phyloP scores from a whole-genome alignment of 2,797 vertebrate genomes.

The Poecilia wingei region DNA sequence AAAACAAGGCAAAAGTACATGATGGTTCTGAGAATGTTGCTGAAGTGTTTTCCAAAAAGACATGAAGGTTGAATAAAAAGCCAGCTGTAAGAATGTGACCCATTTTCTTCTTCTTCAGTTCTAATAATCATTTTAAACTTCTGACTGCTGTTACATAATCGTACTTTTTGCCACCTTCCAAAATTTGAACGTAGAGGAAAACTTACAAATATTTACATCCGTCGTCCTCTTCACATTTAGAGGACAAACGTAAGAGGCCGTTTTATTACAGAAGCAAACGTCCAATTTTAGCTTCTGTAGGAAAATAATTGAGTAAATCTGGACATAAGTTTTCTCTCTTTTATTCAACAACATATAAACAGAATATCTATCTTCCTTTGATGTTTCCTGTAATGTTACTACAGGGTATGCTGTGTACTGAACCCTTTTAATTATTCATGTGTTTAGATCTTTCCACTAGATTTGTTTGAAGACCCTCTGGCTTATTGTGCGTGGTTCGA shows the following conservation, averaged over 20 bases:
- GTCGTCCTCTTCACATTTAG: neutral
- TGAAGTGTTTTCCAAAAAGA: neutral
- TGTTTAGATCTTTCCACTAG: neutral
- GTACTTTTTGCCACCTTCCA: neutral
- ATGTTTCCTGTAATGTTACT: neutral
- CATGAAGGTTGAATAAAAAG: neutral
- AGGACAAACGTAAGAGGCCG: neutral
- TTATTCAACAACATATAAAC: neutral
- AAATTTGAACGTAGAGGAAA: neutral
- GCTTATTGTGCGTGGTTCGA: neutral
- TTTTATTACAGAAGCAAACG: neutral
- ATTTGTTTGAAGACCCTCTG: neutral
- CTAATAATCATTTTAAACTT: neutral
- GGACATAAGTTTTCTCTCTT: neutral
- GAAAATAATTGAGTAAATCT: neutral
- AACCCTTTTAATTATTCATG: neutral
- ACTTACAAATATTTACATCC: neutral
- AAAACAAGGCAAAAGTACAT: conserved; percentile 20
- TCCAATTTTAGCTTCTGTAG: neutral
- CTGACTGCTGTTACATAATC: neutral
- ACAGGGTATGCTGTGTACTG: neutral
- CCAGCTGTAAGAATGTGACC: neutral
- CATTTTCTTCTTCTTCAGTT: neutral
- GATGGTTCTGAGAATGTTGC: neutral
- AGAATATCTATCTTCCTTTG: neutral